Conservation (phyloP, 2,113 vertebrate genomes). For the Alouatta palliata region DNA sequence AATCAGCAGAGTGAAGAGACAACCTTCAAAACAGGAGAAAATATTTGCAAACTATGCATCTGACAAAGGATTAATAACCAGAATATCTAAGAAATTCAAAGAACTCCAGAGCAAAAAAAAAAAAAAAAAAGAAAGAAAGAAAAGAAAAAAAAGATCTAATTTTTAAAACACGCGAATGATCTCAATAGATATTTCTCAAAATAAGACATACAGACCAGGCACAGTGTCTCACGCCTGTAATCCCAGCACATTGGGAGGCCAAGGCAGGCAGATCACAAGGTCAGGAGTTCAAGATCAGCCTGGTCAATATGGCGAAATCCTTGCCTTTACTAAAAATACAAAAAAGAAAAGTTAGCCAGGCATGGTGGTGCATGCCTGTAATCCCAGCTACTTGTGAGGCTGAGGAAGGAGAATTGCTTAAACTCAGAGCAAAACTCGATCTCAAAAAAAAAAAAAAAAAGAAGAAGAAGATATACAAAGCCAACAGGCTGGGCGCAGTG, state of each 20-base stretch:
- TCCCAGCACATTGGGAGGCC: too few relatives aligned
- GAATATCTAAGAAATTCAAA: neutral
- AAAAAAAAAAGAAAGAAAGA: too few relatives aligned
- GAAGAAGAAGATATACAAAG: neutral
- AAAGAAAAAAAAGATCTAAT: neutral
- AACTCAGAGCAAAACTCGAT: neutral
- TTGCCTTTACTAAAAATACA: too few relatives aligned
- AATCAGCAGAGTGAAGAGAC: neutral
- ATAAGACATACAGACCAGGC: neutral
- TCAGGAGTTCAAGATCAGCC: too few relatives aligned
- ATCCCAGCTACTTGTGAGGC: too few relatives aligned
- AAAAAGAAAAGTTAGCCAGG: too few relatives aligned
- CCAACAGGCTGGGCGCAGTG: neutral
- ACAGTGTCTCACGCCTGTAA: too few relatives aligned
- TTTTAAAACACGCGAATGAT: neutral
- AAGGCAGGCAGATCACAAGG: too few relatives aligned
- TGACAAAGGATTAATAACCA: neutral
- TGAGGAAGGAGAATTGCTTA: too few relatives aligned
- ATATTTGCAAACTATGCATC: neutral
- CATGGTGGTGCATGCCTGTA: too few relatives aligned
- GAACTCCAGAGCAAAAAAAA: neutral
- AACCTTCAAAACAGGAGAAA: neutral
- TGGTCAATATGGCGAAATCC: too few relatives aligned
- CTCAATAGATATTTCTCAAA: neutral
- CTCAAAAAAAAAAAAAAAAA: neutral